A percentile compares a stretch with the other conserved stretches of the same genome.
These are phyloP conservation scores for Volucella inflata DNA, from an alignment of 2,888 invertebrate genomes.

Conservation along the genomic window DNA sequence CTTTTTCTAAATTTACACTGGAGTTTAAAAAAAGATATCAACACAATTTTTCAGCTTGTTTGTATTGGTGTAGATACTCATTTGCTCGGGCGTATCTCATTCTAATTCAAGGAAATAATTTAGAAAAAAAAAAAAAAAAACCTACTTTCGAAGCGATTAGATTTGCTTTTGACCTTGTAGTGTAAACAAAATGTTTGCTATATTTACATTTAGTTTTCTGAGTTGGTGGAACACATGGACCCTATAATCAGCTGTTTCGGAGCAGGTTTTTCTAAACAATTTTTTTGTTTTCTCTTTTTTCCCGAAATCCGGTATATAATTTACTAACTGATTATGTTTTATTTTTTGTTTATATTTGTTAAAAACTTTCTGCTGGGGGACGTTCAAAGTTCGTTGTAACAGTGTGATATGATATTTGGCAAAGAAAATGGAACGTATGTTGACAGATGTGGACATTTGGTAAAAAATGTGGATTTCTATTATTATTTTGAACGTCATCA, in stretches of 20 bases:
- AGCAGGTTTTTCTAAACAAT: background rate
- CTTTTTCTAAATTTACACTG: background rate
- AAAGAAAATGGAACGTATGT: background rate
- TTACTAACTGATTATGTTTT: background rate
- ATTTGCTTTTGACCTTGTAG: constrained; percentile 57
- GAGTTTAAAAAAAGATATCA: constrained; percentile 10
- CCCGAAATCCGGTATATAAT: background rate
- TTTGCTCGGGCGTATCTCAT: constrained; percentile 9
- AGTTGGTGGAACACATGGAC: constrained; percentile 4
- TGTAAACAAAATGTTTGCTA: constrained; percentile 56
- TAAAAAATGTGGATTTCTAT: background rate
- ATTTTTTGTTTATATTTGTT: background rate
- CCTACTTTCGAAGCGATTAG: constrained; percentile 13
- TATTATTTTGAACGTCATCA: no score
- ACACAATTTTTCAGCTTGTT: background rate
- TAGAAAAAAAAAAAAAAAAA: background rate
- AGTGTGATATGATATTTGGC: constrained; percentile 1
- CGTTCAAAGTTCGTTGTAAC: background rate
- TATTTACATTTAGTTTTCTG: constrained; percentile 20
- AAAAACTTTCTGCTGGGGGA: no score
- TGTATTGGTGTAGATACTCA: constrained; percentile 1
- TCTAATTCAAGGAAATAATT: constrained; percentile 52
- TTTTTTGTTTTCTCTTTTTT: constrained; percentile 16
- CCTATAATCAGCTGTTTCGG: constrained; percentile 35
- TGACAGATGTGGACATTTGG: background rate